Evolutionary conservation across 1,140 invertebrate genomes (phyloP).

Genomic region (Sipha flava): DNA sequence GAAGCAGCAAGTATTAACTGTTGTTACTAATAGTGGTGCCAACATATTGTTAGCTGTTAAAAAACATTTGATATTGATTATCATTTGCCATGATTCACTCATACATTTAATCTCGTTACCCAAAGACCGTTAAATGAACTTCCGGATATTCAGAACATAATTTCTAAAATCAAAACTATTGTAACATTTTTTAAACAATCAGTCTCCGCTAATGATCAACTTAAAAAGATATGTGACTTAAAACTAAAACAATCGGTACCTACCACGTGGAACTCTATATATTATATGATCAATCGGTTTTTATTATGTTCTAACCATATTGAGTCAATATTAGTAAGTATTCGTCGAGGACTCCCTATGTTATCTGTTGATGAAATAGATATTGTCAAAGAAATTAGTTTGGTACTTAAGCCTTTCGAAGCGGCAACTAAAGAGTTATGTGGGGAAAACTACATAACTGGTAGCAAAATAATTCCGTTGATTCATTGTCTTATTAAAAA

Average conservation of each 20-base stretch:
- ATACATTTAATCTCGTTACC: not conserved
- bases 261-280: conserved; percentile 42
- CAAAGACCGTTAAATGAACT: not conserved
- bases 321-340: conserved; percentile 10
- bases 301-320: conserved; percentile 31
- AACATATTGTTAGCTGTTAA: no score
- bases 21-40: no score
- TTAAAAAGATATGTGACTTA: not conserved
- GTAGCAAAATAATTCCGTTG: not conserved
- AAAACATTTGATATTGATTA: no score
- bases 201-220: not conserved
- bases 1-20: no score
- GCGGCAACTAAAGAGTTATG: not conserved
- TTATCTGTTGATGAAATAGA: not conserved
- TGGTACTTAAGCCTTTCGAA: not conserved
- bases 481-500: not conserved
- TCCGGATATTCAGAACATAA: not conserved
- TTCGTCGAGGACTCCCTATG: conserved; percentile 11
- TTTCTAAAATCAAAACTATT: not conserved
- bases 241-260: conserved; percentile 36
- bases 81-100: not conserved
- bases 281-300: conserved; percentile 41
- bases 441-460: not conserved
- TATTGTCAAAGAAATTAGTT: no score
- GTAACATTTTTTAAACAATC: not conserved